A percentile compares a stretch with the other conserved stretches of the same genome.
phyloP scores from a whole-genome alignment of 2,888 invertebrate species.

The Gisinianus flammeolus region DNA sequence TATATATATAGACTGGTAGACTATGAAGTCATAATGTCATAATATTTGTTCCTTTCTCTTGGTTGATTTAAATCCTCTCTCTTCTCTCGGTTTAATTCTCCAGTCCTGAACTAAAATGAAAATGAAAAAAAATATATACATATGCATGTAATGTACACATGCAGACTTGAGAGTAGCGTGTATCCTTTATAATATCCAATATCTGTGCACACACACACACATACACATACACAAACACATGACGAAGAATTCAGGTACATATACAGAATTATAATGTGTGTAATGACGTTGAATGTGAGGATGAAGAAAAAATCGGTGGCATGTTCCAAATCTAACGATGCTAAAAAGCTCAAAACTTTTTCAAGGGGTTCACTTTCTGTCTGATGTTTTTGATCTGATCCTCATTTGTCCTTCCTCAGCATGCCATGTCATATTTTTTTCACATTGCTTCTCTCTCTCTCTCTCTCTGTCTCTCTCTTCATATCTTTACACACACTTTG shows the following conservation, averaged over 20 bases:
- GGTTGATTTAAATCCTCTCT: neutral
- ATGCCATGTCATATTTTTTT: neutral
- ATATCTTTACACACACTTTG: neutral
- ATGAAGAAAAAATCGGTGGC: neutral
- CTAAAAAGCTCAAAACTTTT: neutral
- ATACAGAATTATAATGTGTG: too few species aligned
- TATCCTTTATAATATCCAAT: too few species aligned
- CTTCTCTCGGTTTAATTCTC: constrained; percentile 1
- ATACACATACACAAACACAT: too few species aligned
- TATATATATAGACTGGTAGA: too few species aligned
- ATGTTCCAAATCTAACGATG: neutral
- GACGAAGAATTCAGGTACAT: too few species aligned
- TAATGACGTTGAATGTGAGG: neutral
- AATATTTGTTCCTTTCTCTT: neutral
- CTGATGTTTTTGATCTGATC: neutral
- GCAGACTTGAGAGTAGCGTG: too few species aligned
- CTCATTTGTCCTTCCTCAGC: neutral
- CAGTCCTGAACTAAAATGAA: too few species aligned
- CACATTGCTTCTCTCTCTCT: too few species aligned
- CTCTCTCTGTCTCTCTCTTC: too few species aligned
- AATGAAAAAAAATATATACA: too few species aligned
- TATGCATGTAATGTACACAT: too few species aligned
- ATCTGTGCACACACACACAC: too few species aligned
- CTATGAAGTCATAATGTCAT: neutral
- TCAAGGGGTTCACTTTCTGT: constrained; percentile 2